A percentile compares a stretch with the other conserved stretches of the same genome.
These are phyloP conservation scores for Monopis laevigella DNA, from an alignment of 2,888 invertebrate species.

Conservation along the genomic window DNA sequence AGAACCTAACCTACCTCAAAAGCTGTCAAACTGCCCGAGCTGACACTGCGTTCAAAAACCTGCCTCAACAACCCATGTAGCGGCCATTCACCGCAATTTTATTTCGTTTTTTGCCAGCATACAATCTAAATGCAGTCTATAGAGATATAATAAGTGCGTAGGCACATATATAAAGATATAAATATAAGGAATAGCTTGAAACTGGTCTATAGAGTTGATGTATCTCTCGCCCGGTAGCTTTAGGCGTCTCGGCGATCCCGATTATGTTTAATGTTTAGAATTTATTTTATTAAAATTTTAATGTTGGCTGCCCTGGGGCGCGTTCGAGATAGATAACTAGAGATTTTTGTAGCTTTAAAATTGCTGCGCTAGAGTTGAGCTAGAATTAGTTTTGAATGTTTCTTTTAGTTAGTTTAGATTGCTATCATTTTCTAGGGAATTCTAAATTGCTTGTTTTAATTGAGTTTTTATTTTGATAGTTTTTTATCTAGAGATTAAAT, in stretches of 20 bases:
- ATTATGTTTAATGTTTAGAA: slow-evolving; percentile 7
- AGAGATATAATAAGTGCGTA: slow-evolving; percentile 12
- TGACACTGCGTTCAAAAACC: slow-evolving; percentile 23
- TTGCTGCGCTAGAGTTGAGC: too few species aligned
- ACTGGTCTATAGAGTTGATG: not conserved
- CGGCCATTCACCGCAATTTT: slow-evolving; percentile 54
- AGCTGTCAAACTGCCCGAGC: slow-evolving; percentile 59
- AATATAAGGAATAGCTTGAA: not conserved
- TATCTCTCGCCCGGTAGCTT: slow-evolving; percentile 1
- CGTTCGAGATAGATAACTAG: slow-evolving; percentile 1
- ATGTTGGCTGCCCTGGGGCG: not conserved
- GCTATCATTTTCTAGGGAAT: too few species aligned
- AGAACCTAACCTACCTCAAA: slow-evolving; percentile 56
- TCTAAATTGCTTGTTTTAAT: too few species aligned
- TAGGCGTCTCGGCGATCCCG: not conserved
- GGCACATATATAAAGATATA: not conserved
- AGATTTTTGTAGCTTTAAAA: slow-evolving; percentile 3
- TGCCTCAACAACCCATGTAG: slow-evolving; percentile 41
- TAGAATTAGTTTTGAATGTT: too few species aligned
- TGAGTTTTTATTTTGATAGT: too few species aligned
- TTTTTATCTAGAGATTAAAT: too few species aligned
- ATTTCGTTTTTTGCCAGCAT: slow-evolving; percentile 60
- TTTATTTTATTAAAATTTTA: slow-evolving; percentile 9
- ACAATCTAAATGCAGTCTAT: slow-evolving; percentile 48
- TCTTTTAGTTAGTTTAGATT: too few species aligned